Conservation (phyloP, 2,797 vertebrate genomes). For the Danio choprae region DNA sequence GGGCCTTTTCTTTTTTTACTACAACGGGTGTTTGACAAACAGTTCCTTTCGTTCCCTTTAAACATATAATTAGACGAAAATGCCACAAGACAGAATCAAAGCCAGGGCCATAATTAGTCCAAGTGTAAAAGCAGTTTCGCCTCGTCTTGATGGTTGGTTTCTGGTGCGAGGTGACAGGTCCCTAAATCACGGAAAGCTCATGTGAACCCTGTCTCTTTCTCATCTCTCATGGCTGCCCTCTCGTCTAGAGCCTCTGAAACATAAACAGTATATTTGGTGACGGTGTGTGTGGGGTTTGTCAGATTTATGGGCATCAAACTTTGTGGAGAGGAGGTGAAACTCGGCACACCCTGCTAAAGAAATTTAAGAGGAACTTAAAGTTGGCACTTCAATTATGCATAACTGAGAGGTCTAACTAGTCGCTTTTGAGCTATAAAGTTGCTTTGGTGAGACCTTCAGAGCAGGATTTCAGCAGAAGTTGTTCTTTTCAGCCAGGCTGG, state of each 20-base stretch:
- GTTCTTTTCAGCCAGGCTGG: constrained; percentile 35
- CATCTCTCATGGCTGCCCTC: constrained; percentile 36
- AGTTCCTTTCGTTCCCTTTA: constrained; percentile 32
- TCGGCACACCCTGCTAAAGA: constrained; percentile 1
- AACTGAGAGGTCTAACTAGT: not conserved
- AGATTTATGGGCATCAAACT: constrained; percentile 39
- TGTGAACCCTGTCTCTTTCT: constrained; percentile 48
- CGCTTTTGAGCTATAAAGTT: not conserved
- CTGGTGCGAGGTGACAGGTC: constrained; percentile 49
- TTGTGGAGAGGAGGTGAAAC: not conserved
- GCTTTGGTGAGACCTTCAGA: not conserved
- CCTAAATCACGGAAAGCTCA: constrained; percentile 47
- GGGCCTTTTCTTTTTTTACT: constrained; percentile 17
- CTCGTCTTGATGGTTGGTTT: constrained; percentile 48
- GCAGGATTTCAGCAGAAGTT: constrained; percentile 4
- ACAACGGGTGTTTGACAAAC: constrained; percentile 42
- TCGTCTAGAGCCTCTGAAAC: constrained; percentile 32
- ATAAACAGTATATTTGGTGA: constrained; percentile 41
- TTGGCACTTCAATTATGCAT: not conserved
- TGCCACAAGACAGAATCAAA: constrained; percentile 43
- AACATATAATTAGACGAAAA: constrained; percentile 57
- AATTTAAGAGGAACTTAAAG: not conserved
- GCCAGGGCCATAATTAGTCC: constrained; percentile 53
- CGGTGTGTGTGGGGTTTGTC: constrained; percentile 33
- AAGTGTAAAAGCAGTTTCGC: constrained; percentile 54